Conservation (phyloP, 2,113 vertebrate species). For the Thunnus thynnus region DNA sequence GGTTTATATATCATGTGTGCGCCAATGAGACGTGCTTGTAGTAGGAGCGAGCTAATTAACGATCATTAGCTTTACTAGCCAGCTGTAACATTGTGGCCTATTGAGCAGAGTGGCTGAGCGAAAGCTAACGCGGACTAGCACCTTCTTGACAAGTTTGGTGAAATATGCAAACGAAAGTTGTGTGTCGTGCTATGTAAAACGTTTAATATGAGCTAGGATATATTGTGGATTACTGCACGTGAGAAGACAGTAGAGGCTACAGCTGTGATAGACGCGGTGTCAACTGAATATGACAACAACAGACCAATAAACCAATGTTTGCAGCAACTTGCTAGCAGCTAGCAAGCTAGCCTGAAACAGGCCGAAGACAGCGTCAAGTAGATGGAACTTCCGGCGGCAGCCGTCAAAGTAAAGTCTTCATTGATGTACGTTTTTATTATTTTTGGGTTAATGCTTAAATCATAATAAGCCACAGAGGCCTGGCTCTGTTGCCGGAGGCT, state of each 20-base stretch:
- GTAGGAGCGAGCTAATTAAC: slow-evolving; percentile 23
- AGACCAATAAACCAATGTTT: slow-evolving; percentile 26
- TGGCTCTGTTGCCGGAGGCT: no score
- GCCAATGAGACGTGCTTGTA: background rate
- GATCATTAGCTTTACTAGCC: slow-evolving; percentile 56
- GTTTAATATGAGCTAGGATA: background rate
- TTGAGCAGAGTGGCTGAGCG: slow-evolving; percentile 43
- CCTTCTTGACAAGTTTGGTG: slow-evolving; percentile 60
- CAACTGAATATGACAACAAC: background rate
- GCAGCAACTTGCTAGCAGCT: slow-evolving; percentile 51
- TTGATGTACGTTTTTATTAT: background rate
- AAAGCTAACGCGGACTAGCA: slow-evolving; percentile 35
- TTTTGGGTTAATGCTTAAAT: background rate
- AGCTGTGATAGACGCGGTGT: background rate
- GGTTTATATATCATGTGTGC: background rate
- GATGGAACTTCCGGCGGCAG: background rate
- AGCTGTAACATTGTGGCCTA: slow-evolving; percentile 59
- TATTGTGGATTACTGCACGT: background rate
- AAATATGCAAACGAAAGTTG: slow-evolving; percentile 32
- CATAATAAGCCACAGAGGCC: no score
- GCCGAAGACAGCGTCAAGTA: slow-evolving; percentile 41
- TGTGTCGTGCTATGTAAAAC: background rate
- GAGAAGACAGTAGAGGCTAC: background rate
- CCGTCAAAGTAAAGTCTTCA: slow-evolving; percentile 32
- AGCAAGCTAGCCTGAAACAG: slow-evolving; percentile 53